These are phyloP conservation scores for Ictalurus furcatus DNA, from an alignment of 2,113 vertebrate genomes.

Conservation along the genomic window DNA sequence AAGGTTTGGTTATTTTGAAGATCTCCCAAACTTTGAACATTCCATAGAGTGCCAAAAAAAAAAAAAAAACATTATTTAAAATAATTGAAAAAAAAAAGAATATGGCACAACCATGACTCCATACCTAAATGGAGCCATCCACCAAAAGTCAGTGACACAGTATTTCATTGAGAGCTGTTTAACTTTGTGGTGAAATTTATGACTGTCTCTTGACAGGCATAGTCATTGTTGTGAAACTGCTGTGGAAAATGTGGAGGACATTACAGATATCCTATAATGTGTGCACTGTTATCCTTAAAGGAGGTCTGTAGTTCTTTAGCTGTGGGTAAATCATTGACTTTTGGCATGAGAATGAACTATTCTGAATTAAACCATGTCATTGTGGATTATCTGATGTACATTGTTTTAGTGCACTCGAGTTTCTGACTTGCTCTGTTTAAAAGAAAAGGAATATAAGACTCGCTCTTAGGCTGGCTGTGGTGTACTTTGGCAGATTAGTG, in stretches of 20 bases:
- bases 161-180: neutral
- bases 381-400: neutral
- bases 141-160: neutral
- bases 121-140: neutral
- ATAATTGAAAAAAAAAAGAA: neutral
- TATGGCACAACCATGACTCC: neutral
- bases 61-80: neutral
- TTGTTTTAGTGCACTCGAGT: neutral
- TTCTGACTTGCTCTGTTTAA: neutral
- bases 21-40: neutral
- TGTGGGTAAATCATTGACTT: neutral
- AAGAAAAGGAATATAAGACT: neutral
- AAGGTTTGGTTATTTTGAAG: neutral
- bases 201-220: neutral
- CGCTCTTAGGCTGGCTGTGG: neutral
- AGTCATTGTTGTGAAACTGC: neutral
- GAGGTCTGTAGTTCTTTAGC: neutral
- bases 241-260: neutral
- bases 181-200: neutral
- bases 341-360: neutral
- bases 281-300: neutral
- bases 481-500: conserved; percentile 1
- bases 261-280: neutral
- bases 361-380: no score
- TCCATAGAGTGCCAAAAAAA: neutral